These are phyloP conservation scores for Stegastes partitus DNA, from an alignment of 2,113 vertebrate species.

Conservation along the genomic window DNA sequence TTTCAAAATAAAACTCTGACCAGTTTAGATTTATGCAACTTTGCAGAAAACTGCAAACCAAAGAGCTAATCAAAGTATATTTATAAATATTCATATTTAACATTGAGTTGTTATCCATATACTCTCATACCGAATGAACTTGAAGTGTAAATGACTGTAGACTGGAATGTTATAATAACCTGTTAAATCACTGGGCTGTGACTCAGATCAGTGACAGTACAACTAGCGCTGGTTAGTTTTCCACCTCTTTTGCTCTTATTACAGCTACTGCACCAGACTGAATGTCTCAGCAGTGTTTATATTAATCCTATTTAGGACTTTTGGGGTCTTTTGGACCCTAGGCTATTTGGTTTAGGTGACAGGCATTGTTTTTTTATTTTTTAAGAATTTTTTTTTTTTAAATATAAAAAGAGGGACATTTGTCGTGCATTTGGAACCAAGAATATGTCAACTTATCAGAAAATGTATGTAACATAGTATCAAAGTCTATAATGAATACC, in stretches of 20 bases:
- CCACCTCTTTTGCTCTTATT: conserved; percentile 41
- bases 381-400: too few relatives aligned
- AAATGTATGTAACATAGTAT: too few relatives aligned
- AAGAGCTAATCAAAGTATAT: not conserved
- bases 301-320: too few relatives aligned
- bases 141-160: not conserved
- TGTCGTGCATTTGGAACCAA: too few relatives aligned
- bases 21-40: not conserved
- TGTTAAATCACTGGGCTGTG: conserved; percentile 8
- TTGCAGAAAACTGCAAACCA: not conserved
- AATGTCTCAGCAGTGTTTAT: conserved; percentile 43
- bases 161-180: not conserved
- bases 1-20: too few relatives aligned
- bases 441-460: too few relatives aligned
- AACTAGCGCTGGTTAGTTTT: conserved; percentile 40
- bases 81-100: too few relatives aligned
- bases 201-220: conserved; percentile 30
- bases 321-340: too few relatives aligned
- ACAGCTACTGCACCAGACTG: not conserved
- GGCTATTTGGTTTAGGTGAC: too few relatives aligned
- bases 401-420: too few relatives aligned
- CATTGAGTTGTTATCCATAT: not conserved
- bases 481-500: too few relatives aligned
- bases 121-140: not conserved
- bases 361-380: too few relatives aligned